Base-by-base conservation (phyloP, 2,888 invertebrate species). In the Coleophora deauratella region DNA sequence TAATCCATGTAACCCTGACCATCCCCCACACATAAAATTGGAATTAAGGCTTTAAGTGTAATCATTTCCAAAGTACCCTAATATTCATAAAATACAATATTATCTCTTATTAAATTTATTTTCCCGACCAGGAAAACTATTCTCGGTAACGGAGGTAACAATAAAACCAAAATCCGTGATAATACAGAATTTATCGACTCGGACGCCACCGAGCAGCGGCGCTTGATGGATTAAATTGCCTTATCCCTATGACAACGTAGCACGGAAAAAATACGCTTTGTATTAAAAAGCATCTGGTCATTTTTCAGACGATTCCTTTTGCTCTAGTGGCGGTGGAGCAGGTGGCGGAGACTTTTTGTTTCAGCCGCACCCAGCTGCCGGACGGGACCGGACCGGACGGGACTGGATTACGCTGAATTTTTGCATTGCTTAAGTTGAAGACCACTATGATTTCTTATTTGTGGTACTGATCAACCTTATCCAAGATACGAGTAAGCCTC, bases 161-260 rank as follows among this genome's bases (percentile, higher is more conserved):
- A 79, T 76, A 81, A 80, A 80, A 81, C 72, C 75, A 79, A 76
- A 82, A 76, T 67, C 71, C 71, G 69, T 72, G 71, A 76, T 79
- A 74, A 81, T 78, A 77, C 71, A 80, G 76, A 82, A 82, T 82
- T 81, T 84, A 84, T 81, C 75, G 84, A 63, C 66, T 70, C 68
- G 74, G 72, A 68, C 72, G 70, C 66, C 62, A 58, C 66, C 67
- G 68, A 63, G 72, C 68, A 72, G 58, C 63, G 59, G 59, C 66
- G 72, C 68, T 71, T 86, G 86, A 87, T 87, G 84, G 86, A 86
- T 86, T 85, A 86, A 86, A 86, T 86, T 86, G 86, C 86, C 82
- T 72, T 71, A 61, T 70, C 84, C 81, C 80, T 85, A 81, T 86
- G 86, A 86, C 86, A 86, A 85, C 78, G 78, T 77, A 74, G 77